Evolutionary conservation across 2,888 invertebrate genomes (phyloP), one percentile per base, ranked within the genome.

Genomic region (Patella pellucida): DNA sequence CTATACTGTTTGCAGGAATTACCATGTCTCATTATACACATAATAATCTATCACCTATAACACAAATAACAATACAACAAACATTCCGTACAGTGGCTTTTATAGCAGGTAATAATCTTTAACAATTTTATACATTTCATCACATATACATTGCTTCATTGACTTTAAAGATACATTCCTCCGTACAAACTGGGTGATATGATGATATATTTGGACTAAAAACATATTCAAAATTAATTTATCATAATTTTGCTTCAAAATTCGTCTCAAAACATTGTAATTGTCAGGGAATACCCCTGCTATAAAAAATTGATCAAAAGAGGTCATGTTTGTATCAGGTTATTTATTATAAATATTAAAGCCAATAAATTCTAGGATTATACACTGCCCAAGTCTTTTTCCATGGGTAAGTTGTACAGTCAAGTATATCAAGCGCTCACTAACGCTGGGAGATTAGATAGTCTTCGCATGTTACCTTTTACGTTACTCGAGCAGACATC

Each of bases 21-120:
- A 98, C 98, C 1, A 99, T 99, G 99, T 98, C 98, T 0, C 99
- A 99, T 91, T 99, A 99, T 91, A 99, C 99, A 16, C 99, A 99
- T 93, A 97, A 96, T 89, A 99, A 99, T 91, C 92, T 99, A 68
- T 98, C 98, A 0, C 98, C 99, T 0, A 96, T 99, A 27, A 98
- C 99, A 0, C 99, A 99, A 92, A 98, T 99, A 73, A 99, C 99
- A 7, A 98, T 99, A 95, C 98, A 99, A 91, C 98, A 99, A 92
- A 99, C 98, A 0, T 96, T 99, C 94, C 93, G 98, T 87, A 99
- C 99, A 0, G 92, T 99, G 77, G 96, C 99, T 2, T 99, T 99
- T 89, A 97, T 99, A 81, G 98, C 93, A 78, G 93, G 93, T 92
- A 85, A 81, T 31, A 31, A 31, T 31, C 31, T 84, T 83, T 27